Percentiles rank a stretch among this genome's conserved stretches.
Conservation (phyloP, 2,113 vertebrate species). For the Megaceryle torquata region DNA sequence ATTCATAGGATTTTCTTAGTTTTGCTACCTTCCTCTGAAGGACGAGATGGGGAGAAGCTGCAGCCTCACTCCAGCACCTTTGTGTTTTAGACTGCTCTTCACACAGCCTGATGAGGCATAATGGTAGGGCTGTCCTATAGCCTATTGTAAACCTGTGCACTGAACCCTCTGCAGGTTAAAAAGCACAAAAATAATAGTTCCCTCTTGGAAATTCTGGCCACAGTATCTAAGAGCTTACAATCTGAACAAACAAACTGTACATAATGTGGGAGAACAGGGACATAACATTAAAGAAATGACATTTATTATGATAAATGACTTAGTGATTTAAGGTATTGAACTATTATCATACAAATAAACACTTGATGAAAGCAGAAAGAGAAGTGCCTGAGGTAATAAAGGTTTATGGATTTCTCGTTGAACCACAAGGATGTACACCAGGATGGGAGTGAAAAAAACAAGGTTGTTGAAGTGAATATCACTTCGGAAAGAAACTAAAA, state of each 20-base stretch:
- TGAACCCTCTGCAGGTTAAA: background rate
- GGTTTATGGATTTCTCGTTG: conserved; percentile 23
- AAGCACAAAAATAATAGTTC: background rate
- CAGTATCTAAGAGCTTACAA: background rate
- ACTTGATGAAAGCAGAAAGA: conserved; percentile 25
- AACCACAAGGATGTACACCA: background rate
- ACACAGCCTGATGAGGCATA: background rate
- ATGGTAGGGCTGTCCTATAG: background rate
- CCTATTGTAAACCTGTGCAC: background rate
- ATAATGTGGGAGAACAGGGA: background rate
- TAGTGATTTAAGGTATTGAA: background rate
- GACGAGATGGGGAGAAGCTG: background rate
- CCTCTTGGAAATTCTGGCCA: background rate
- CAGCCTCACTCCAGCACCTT: background rate
- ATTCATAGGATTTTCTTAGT: background rate
- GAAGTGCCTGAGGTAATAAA: background rate
- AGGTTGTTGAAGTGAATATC: background rate
- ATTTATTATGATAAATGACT: conserved; percentile 27
- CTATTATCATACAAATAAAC: conserved; percentile 50
- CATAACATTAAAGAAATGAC: background rate
- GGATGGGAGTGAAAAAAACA: background rate
- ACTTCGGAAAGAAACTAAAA: background rate
- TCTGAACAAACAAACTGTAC: background rate
- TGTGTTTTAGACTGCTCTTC: background rate
- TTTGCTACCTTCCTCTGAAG: background rate